phyloP scores from a whole-genome alignment of 2,888 invertebrate genomes.

The Drosophila fungiperda region DNA sequence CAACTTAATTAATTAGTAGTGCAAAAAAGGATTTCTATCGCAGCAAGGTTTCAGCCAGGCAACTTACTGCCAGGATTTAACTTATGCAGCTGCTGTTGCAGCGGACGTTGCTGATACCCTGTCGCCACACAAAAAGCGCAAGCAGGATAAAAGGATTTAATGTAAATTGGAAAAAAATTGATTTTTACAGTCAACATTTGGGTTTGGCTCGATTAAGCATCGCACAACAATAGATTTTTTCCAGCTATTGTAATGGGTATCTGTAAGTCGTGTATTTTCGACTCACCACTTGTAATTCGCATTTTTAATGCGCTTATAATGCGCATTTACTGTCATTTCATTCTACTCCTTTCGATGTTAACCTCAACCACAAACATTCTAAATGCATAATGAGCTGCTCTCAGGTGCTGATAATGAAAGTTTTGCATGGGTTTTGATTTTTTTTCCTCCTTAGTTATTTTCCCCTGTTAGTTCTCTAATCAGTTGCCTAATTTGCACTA shows the following conservation, averaged over 20 bases:
- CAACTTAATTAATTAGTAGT: conserved; percentile 71
- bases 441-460: conserved; percentile 1
- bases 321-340: conserved; percentile 11
- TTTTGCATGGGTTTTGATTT: conserved; percentile 11
- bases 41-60: conserved; percentile 24
- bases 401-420: conserved; percentile 52
- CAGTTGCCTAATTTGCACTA: conserved; percentile 66
- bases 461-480: conserved; percentile 41
- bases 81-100: conserved; percentile 32
- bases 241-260: background rate
- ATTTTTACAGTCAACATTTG: background rate
- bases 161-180: background rate
- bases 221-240: background rate
- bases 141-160: background rate
- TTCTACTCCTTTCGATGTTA: background rate
- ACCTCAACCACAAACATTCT: conserved; percentile 1
- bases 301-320: conserved; percentile 59
- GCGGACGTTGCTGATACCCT: conserved; percentile 15
- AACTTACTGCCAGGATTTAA: conserved; percentile 3
- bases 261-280: background rate
- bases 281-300: background rate
- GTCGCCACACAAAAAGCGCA: background rate
- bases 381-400: conserved; percentile 46
- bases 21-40: conserved; percentile 50
- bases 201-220: background rate